Evolutionary conservation across 2,888 invertebrate species (phyloP).

Genomic region (Sturmia bella): DNA sequence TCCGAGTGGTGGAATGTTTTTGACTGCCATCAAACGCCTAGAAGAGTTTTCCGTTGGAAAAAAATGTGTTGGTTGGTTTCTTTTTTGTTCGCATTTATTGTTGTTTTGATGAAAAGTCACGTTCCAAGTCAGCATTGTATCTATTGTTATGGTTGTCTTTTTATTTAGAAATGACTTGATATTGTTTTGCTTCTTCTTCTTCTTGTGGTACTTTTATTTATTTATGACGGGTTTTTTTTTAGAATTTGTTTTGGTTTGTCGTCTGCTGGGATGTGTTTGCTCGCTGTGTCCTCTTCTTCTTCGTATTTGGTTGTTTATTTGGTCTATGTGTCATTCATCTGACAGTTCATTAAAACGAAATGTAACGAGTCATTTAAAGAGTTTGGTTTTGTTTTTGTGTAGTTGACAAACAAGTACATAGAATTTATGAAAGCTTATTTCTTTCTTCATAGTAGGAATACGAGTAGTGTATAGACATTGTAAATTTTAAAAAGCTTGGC

Average conservation of each 20-base stretch:
- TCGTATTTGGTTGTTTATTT: slow-evolving; percentile 42
- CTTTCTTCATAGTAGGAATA: too few relatives aligned
- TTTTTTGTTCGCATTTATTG: slow-evolving; percentile 50
- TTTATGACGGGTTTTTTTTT: slow-evolving; percentile 46
- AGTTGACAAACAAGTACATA: slow-evolving; percentile 22
- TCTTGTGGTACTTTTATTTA: slow-evolving; percentile 15
- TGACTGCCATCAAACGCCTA: slow-evolving; percentile 68
- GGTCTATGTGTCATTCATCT: slow-evolving; percentile 57
- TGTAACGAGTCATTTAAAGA: slow-evolving; percentile 59
- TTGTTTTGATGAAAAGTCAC: slow-evolving; percentile 68
- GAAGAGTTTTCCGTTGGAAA: slow-evolving; percentile 52
- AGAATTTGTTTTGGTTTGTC: slow-evolving; percentile 5
- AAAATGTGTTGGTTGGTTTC: slow-evolving; percentile 28
- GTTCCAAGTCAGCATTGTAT: slow-evolving; percentile 59
- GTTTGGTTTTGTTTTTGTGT: slow-evolving; percentile 31
- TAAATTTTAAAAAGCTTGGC: too few relatives aligned
- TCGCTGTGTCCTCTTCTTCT: too few relatives aligned
- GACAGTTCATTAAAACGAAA: slow-evolving; percentile 66
- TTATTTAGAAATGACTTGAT: slow-evolving; percentile 61
- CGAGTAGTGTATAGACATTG: too few relatives aligned
- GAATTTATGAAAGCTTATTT: slow-evolving; percentile 46
- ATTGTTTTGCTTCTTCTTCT: slow-evolving; percentile 38
- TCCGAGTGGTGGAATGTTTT: slow-evolving; percentile 49
- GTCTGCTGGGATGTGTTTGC: background rate
- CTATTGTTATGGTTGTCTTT: slow-evolving; percentile 64